Base-by-base conservation (phyloP, 2,113 vertebrate genomes). In the Catharus bicknelli region DNA sequence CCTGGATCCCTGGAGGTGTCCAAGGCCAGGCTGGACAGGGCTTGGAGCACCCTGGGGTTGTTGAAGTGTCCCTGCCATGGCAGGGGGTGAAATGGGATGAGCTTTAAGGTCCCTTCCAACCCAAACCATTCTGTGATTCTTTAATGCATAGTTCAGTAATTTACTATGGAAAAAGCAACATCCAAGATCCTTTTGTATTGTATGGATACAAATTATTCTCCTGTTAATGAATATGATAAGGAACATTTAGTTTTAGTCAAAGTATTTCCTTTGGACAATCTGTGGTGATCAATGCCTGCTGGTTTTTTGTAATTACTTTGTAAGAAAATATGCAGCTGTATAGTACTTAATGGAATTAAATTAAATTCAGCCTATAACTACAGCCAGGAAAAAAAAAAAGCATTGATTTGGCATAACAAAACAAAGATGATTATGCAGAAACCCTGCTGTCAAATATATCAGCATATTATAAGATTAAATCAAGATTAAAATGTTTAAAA, bases 241-340 rank as follows among this genome's bases (percentile, higher is more conserved):
- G 70, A 90, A 80, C 70, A 83, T 86, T 88, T 86, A 38, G 72
- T 27, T 96, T 91, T 50, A 88, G 80, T 80, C 26, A 59, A 66
- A 88, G 61, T 67, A 62, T 73, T 72, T 94, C 74, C 61, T 93
- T 80, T 88, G 53, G 54, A 83, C 89, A 91, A 81, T 91, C 79
- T 84, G 58, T 66, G 63, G 63, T 92, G 90, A 94, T 86, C 89
- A 79, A 90, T 76, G 91, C 84, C 80, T 95, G 89, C 89, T 94
- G 83, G 0, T 34, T 91, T 90, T 87, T 70, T 92, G 63, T 70
- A 93, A 95, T 94, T 84, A 66, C 92, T 94, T 94, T 62, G 82
- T 54, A 90, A 90, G 82, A 79, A 94, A 86, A 86, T 66, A 86
- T 10, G 42, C 83, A 86, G 79, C 69, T 90, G 79, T 70, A 75